Evolutionary conservation across 2,888 invertebrate species (phyloP).

Genomic region (Perizoma flavofasciatum): DNA sequence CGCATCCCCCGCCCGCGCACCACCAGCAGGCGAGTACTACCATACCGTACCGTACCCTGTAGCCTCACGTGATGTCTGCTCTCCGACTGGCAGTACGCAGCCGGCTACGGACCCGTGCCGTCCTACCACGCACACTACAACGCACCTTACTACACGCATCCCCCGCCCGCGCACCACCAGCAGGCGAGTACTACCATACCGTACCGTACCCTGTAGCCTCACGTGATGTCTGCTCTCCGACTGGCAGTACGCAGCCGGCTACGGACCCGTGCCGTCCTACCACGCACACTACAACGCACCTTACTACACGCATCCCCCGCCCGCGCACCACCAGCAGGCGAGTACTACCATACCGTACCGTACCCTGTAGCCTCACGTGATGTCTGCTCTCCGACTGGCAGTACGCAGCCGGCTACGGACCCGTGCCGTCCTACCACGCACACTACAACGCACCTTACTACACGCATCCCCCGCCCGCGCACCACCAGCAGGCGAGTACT

Average conservation of each 20-base stretch:
- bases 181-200: too few species aligned
- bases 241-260: slow-evolving; percentile 73
- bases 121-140: slow-evolving; percentile 54
- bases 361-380: not conserved
- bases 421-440: slow-evolving; percentile 61
- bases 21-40: slow-evolving; percentile 73
- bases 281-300: slow-evolving; percentile 50
- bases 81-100: slow-evolving; percentile 75
- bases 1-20: slow-evolving; percentile 74
- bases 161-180: slow-evolving; percentile 76
- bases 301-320: slow-evolving; percentile 76
- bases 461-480: slow-evolving; percentile 74
- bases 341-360: too few species aligned
- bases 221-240: slow-evolving; percentile 56
- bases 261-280: slow-evolving; percentile 65
- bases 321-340: slow-evolving; percentile 77
- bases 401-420: slow-evolving; percentile 67
- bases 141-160: slow-evolving; percentile 71
- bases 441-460: slow-evolving; percentile 61
- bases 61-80: slow-evolving; percentile 38
- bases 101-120: slow-evolving; percentile 63
- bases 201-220: not conserved
- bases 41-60: not conserved
- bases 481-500: slow-evolving; percentile 73
- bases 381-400: slow-evolving; percentile 71